Percentiles rank a stretch among this genome's conserved stretches.
phyloP scores from a whole-genome alignment of 2,113 vertebrate species.

The Crotalus tigris region DNA sequence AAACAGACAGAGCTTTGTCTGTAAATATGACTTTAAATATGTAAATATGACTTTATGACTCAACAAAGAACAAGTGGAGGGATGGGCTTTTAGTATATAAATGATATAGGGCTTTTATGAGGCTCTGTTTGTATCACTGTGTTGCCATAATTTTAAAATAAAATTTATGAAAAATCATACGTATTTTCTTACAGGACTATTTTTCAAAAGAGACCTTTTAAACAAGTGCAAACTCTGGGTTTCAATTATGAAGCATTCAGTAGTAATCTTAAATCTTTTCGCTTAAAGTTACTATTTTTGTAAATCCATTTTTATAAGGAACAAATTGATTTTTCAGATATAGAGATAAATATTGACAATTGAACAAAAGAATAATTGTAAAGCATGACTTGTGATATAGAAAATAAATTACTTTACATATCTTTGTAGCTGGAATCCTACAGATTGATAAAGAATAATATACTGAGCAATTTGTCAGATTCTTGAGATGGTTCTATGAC shows the following conservation, averaged over 20 bases:
- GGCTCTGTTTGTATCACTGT: not conserved
- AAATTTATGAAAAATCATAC: not conserved
- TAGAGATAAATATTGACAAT: not conserved
- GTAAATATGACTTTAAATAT: not conserved
- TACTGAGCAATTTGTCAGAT: not conserved
- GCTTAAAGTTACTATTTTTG: not conserved
- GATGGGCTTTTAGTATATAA: not conserved
- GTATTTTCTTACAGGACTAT: not conserved
- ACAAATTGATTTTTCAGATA: not conserved
- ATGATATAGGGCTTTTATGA: not conserved
- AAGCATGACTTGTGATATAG: not conserved
- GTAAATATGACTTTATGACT: not conserved
- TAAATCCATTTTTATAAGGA: not conserved
- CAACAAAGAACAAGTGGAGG: not conserved
- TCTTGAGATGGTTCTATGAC: not conserved
- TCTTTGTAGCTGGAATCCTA: not conserved
- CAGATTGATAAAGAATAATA: not conserved
- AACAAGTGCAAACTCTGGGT: not conserved
- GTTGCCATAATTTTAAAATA: not conserved
- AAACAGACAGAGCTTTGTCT: not conserved
- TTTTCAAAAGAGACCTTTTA: not conserved
- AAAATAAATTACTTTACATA: not conserved
- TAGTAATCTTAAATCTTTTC: not conserved
- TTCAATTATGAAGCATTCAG: not conserved
- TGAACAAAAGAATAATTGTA: not conserved